These are phyloP conservation scores for Python bivittatus DNA, from an alignment of 2,113 vertebrate species.

Conservation along the genomic window DNA sequence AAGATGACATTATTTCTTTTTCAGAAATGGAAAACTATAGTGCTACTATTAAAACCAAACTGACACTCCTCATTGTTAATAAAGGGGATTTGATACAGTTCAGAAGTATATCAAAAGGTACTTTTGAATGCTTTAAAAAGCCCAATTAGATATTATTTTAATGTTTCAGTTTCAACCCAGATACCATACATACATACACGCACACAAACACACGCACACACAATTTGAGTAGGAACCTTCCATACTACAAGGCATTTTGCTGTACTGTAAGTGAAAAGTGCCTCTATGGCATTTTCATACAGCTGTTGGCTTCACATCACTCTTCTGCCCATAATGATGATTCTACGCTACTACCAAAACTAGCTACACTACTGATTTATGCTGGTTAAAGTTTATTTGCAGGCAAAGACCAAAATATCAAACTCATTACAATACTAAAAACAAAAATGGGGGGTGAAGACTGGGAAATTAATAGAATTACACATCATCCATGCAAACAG, in stretches of 20 bases:
- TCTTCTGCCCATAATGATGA: no score
- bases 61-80: background rate
- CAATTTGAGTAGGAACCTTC: background rate
- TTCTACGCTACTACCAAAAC: no score
- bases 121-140: background rate
- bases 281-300: background rate
- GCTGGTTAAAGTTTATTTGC: no score
- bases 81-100: background rate
- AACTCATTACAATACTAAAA: no score
- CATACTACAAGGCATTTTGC: background rate
- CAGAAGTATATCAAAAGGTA: background rate
- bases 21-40: background rate
- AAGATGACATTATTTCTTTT: background rate
- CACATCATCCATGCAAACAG: no score
- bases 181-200: background rate
- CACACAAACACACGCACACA: background rate
- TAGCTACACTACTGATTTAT: no score
- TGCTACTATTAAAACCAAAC: background rate
- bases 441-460: no score
- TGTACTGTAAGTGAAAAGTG: background rate
- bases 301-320: no score
- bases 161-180: slow-evolving; percentile 12
- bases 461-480: no score
- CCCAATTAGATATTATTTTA: slow-evolving; percentile 16
- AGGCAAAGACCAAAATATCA: no score